A percentile compares a stretch with the other conserved stretches of the same genome.
Evolutionary conservation across 2,888 invertebrate genomes (phyloP).

Genomic region (Drosophila lutescens): DNA sequence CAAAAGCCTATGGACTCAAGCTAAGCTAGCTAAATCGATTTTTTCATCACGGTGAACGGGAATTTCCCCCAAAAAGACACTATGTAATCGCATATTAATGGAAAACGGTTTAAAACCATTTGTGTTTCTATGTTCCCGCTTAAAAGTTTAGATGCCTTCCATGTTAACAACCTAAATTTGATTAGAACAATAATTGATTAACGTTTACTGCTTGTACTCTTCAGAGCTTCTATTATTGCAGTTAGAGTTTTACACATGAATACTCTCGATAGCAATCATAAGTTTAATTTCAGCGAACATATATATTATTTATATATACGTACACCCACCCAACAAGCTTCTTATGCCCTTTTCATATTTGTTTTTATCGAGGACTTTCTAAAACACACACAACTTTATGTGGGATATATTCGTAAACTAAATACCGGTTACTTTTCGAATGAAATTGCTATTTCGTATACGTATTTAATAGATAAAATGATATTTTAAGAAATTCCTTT

Average conservation of each 20-base stretch:
- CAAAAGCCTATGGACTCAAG: neutral
- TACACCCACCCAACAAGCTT: slow-evolving; percentile 3
- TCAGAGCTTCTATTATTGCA: slow-evolving; percentile 27
- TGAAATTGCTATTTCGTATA: no score
- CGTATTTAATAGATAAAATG: neutral
- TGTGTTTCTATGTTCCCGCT: slow-evolving; percentile 11
- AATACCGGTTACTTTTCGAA: no score
- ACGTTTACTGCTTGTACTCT: slow-evolving; percentile 52
- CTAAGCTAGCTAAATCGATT: no score
- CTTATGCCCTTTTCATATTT: neutral
- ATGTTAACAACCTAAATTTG: slow-evolving; percentile 4
- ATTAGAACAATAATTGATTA: slow-evolving; percentile 12
- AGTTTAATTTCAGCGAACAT: slow-evolving; percentile 30
- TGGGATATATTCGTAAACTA: neutral
- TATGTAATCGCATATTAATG: slow-evolving; percentile 7
- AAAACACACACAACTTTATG: neutral
- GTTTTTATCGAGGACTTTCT: neutral
- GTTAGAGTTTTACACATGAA: slow-evolving; percentile 17
- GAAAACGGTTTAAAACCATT: neutral
- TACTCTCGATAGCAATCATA: slow-evolving; percentile 12
- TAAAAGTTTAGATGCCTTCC: slow-evolving; percentile 8
- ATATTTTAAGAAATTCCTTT: no score
- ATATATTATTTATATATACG: slow-evolving; percentile 16
- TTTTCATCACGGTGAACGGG: neutral
- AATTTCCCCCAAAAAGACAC: slow-evolving; percentile 1